A percentile compares a stretch with the other conserved stretches of the same genome.
Evolutionary conservation across 2,113 vertebrate genomes (phyloP).

Genomic region (Corythornis cristatus): DNA sequence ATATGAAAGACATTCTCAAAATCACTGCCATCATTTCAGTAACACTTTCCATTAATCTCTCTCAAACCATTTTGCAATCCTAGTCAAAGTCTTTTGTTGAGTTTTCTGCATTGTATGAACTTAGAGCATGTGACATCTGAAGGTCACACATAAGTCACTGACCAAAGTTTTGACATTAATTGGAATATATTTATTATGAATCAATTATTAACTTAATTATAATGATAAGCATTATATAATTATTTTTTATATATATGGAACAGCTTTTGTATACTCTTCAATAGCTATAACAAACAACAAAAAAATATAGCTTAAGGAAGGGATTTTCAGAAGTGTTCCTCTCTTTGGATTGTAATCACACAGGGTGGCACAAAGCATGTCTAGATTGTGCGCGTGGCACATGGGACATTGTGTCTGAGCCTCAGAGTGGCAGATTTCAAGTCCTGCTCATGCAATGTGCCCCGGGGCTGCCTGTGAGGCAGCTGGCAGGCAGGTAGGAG

Average conservation of each 20-base stretch:
- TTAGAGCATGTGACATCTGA: background rate
- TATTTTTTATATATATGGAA: background rate
- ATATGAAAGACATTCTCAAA: background rate
- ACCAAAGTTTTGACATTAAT: background rate
- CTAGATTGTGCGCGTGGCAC: fast-evolving
- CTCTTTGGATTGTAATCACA: background rate
- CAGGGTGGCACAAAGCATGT: background rate
- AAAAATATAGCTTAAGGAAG: background rate
- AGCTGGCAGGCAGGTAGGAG: background rate
- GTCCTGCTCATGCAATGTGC: fast-evolving
- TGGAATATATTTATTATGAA: background rate
- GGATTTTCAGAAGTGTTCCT: background rate
- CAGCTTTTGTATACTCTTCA: background rate
- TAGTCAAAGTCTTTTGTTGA: background rate
- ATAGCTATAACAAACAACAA: background rate
- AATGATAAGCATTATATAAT: background rate
- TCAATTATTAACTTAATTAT: background rate
- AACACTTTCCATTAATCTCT: background rate
- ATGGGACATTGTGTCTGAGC: fast-evolving
- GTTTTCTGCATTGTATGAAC: background rate
- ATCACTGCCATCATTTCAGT: background rate
- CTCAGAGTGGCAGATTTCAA: fast-evolving
- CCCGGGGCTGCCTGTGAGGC: fast-evolving
- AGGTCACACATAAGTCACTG: background rate
- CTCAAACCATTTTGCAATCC: background rate